These are phyloP conservation scores for Drosophila fulvimacula DNA, from an alignment of 2,888 invertebrate species.

Conservation along the genomic window DNA sequence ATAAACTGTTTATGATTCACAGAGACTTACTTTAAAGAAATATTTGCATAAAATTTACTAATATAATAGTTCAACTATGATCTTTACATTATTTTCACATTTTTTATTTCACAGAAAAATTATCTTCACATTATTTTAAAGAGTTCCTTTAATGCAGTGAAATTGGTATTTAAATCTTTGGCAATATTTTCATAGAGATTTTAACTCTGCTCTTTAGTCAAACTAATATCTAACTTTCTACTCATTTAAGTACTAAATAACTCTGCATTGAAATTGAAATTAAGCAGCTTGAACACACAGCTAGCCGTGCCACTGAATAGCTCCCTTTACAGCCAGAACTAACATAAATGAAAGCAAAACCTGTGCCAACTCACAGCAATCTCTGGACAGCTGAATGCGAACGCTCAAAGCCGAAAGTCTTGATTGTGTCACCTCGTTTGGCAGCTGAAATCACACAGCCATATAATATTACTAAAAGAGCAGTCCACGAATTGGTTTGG, in stretches of 20 bases:
- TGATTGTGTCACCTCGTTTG: slow-evolving; percentile 34
- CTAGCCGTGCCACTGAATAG: neutral
- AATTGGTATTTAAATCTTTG: too few relatives aligned
- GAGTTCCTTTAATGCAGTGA: too few relatives aligned
- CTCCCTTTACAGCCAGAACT: neutral
- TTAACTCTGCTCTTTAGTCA: too few relatives aligned
- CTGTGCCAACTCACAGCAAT: slow-evolving; percentile 13
- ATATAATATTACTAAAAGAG: slow-evolving; percentile 63
- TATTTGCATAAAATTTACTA: too few relatives aligned
- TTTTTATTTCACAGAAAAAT: too few relatives aligned
- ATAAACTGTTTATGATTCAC: too few relatives aligned
- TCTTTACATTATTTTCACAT: too few relatives aligned
- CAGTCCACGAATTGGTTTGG: slow-evolving; percentile 45
- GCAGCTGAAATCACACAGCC: slow-evolving; percentile 29
- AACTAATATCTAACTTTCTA: neutral
- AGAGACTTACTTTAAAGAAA: too few relatives aligned
- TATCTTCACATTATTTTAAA: too few relatives aligned
- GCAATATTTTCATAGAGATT: too few relatives aligned
- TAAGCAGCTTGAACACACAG: too few relatives aligned
- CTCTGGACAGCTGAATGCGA: slow-evolving; percentile 14
- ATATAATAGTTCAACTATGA: too few relatives aligned
- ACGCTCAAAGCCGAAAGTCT: slow-evolving; percentile 21
- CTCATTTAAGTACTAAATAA: neutral
- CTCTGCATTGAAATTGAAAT: neutral
- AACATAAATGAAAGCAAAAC: neutral